These are phyloP conservation scores for Tipula unca DNA, from an alignment of 2,888 invertebrate species.

Conservation along the genomic window DNA sequence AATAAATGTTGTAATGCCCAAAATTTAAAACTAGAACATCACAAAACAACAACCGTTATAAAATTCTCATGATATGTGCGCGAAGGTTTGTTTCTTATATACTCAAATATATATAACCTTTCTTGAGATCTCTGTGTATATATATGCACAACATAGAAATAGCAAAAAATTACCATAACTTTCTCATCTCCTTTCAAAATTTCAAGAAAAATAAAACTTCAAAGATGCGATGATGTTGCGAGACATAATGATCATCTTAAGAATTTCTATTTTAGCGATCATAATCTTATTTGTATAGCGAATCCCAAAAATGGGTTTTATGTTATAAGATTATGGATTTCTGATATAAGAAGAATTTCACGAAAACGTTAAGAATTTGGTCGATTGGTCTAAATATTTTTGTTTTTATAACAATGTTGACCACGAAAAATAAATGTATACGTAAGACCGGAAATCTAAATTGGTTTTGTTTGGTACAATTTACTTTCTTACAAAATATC, in stretches of 20 bases:
- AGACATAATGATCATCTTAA: not conserved
- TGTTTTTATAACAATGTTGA: not conserved
- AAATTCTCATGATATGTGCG: not conserved
- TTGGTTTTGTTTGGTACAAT: not conserved
- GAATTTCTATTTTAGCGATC: not conserved
- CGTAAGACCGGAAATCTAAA: not conserved
- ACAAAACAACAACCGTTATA: not conserved
- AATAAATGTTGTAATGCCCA: not conserved
- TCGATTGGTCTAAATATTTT: not conserved
- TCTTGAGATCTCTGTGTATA: not conserved
- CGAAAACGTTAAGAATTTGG: not conserved
- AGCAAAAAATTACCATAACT: not conserved
- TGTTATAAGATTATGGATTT: not conserved
- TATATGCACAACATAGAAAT: not conserved
- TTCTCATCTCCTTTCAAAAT: slow-evolving; percentile 8
- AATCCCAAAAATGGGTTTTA: not conserved
- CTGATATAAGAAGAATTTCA: not conserved
- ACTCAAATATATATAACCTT: not conserved
- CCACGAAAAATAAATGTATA: not conserved
- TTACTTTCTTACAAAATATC: not conserved
- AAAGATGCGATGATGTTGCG: not conserved
- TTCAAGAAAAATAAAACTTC: not conserved
- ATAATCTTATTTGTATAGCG: not conserved
- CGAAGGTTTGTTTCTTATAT: not conserved
- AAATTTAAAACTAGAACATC: not conserved